A percentile compares a stretch with the other conserved stretches of the same genome.
Evolutionary conservation across 2,888 invertebrate genomes (phyloP).

Genomic region (Ecliptopera silaceata): DNA sequence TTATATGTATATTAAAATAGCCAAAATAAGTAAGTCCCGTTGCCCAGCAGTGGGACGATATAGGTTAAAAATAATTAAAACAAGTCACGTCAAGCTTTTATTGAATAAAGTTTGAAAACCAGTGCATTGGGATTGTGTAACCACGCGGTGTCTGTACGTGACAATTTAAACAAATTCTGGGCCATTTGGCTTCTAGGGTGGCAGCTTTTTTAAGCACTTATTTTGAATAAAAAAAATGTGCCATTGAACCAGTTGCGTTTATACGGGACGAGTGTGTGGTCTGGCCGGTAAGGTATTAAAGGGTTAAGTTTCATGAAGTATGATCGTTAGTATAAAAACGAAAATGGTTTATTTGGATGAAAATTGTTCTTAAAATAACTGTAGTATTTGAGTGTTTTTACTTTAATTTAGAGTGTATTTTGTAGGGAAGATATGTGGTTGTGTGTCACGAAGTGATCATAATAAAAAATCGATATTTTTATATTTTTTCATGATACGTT

Average conservation of each 20-base stretch:
- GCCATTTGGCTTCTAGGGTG: conserved; percentile 83
- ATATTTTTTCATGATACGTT: no score
- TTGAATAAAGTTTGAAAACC: conserved; percentile 56
- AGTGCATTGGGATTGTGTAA: conserved; percentile 68
- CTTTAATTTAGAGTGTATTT: no score
- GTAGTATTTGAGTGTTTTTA: no score
- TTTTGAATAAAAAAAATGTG: conserved; percentile 71
- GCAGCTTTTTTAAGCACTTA: conserved; percentile 73
- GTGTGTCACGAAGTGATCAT: no score
- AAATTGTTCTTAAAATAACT: neutral
- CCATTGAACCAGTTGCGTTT: conserved; percentile 64
- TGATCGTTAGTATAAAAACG: neutral
- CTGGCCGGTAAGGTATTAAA: conserved; percentile 31
- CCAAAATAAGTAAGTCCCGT: no score
- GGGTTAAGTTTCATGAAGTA: conserved; percentile 1
- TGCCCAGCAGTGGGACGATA: no score
- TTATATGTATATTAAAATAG: no score
- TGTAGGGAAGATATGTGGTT: no score
- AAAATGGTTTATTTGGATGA: neutral
- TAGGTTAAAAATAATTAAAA: no score
- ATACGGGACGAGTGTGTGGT: conserved; percentile 79
- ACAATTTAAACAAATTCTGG: conserved; percentile 84
- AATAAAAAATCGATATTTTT: no score
- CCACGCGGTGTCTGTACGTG: conserved; percentile 80
- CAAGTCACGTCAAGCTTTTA: neutral